These are phyloP conservation scores for Nerophis lumbriciformis DNA, from an alignment of 2,113 vertebrate species.

Conservation along the genomic window DNA sequence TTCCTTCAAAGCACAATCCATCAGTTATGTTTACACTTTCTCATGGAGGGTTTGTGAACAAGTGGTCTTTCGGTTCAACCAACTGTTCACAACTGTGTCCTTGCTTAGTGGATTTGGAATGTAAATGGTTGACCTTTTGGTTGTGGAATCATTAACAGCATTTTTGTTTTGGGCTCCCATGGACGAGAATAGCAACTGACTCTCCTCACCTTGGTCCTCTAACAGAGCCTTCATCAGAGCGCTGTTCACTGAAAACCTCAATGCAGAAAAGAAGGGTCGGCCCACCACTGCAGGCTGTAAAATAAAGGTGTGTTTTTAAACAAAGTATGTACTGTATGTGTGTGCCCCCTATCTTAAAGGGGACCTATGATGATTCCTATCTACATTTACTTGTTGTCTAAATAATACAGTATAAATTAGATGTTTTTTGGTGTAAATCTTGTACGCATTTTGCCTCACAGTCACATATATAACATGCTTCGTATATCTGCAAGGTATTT, in stretches of 20 bases:
- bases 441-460: too few relatives aligned
- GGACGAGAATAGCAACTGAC: conserved; percentile 9
- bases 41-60: conserved; percentile 13
- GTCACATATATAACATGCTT: too few relatives aligned
- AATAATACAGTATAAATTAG: too few relatives aligned
- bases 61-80: conserved; percentile 16
- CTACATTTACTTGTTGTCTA: too few relatives aligned
- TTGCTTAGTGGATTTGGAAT: conserved; percentile 36
- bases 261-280: conserved; percentile 94
- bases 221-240: conserved; percentile 89
- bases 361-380: too few relatives aligned
- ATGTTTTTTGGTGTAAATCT: too few relatives aligned
- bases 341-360: conserved; percentile 2
- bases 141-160: conserved; percentile 43
- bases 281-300: conserved; percentile 96
- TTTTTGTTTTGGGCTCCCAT: conserved; percentile 14
- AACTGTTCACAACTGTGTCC: conserved; percentile 7
- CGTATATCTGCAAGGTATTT: too few relatives aligned
- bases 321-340: neutral
- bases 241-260: conserved; percentile 91
- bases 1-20: neutral
- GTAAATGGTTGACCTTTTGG: conserved; percentile 33
- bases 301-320: conserved; percentile 82
- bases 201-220: conserved; percentile 18
- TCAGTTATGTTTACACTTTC: neutral